Evolutionary conservation across 2,113 vertebrate genomes (phyloP), one percentile per base, ranked within the genome.

Genomic region (Forbesichthys agassizii): DNA sequence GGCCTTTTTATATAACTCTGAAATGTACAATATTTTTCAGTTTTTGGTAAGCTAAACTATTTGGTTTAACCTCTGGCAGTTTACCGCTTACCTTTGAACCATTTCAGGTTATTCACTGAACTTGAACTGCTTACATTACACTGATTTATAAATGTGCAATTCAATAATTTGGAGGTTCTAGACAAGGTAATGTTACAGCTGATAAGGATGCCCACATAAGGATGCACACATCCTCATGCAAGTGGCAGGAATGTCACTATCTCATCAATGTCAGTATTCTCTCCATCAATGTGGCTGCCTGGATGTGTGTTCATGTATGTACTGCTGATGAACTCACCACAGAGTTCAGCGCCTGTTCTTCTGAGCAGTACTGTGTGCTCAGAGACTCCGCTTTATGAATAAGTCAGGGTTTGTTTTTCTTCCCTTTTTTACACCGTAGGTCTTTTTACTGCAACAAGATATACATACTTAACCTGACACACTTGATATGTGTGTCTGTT

Each of bases 251-350:
- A 12, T 33, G 27, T 77, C 77, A 65, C 20, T 55, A 3, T 67
- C 69, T 71, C 48, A 60, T 86, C 85, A 82, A 3, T 61, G 64
- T 83, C 78, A 72, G 56, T 78, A 71, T 75, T 81, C 75, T 71
- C 8, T 36, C 64, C 69, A 48, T 80, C 78, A 59, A 9, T 33
- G 72, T 70, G 75, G 62, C 47, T 48, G 16, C 6, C 18, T 61
- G 18, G 8, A 9, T 12, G 20, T 33, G 12, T 57, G 33, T 46
- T 51, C 63, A 16, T 63, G 60, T 71, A 47, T 33, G 11, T 33
- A 73, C 75, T 33, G 54, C 53, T 48, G 36, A 48, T 54, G 63
- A 77, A 54, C 75, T 79, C 75, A 47, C 42, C 5, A 0, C 16
- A 27, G 71, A 71, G 57, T 63, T 69, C 64, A 52, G 54, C 59